Evolutionary conservation across 1,140 invertebrate genomes (phyloP), one percentile per base, ranked within the genome.

Genomic region (Camponotus floridanus): DNA sequence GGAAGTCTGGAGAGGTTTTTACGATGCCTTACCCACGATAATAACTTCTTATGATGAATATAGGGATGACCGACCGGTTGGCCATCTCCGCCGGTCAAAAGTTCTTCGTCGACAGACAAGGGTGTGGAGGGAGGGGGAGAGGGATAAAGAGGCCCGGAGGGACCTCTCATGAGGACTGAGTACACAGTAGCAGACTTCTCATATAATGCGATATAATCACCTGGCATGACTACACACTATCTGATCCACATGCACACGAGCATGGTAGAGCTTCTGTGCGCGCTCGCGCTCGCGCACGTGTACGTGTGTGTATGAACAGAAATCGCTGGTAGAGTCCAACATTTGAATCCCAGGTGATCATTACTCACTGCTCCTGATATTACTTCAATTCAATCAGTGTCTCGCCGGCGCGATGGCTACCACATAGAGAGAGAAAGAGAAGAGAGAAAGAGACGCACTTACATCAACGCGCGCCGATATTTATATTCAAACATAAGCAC

Each of bases 151-250:
- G 62, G 88, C 89, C 86, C 88, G 70, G 90, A 91, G 92, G 88
- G 88, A 89, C 90, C 91, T 91, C 87, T 74, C 88, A 87, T 86
- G 92, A 94, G 92, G 92, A 92, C 92, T 92, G 92, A 93, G 94
- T 94, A 94, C 93, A 95, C 94, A 94, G 94, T 95, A 95, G 94
- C 94, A 91, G 94, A 93, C 91, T 94, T 90, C 93, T 95, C 94
- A 90, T 94, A 95, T 94, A 95, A 95, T 95, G 94, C 94, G 94
- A 95, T 95, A 95, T 95, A 95, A 95, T 95, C 94, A 95, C 94
- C 93, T 93, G 93, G 93, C 94, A 95, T 95, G 94, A 95, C 94
- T 94, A 92, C 92, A 94, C 94, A 94, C 92, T 95, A 95, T 95
- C 94, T 95, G 94, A 95, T 95, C 91, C 91, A 76, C 83, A 86